These are phyloP conservation scores for Sycobia sp. DNA, from an alignment of 1,140 invertebrate genomes.

Conservation along the genomic window DNA sequence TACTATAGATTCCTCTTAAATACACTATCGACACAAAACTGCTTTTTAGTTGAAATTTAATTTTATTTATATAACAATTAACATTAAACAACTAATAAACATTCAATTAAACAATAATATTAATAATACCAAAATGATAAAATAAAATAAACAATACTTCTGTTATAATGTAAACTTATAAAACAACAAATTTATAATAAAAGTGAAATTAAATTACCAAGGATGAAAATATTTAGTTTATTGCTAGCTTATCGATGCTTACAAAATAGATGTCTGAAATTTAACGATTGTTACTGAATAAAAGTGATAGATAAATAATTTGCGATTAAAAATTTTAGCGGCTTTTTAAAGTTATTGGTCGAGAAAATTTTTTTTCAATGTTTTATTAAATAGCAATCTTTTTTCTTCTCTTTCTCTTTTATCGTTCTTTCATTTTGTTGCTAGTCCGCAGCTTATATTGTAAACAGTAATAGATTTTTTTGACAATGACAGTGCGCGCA, in stretches of 20 bases:
- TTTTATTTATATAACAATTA: slow-evolving; percentile 15
- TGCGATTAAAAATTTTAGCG: too few species aligned
- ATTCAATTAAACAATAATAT: neutral
- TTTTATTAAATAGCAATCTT: neutral
- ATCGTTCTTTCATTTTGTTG: slow-evolving; percentile 23
- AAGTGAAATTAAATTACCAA: too few species aligned
- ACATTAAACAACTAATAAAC: slow-evolving; percentile 4
- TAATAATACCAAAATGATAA: neutral
- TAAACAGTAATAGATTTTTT: slow-evolving; percentile 28
- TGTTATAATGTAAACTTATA: too few species aligned
- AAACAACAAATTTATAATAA: too few species aligned
- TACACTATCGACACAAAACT: slow-evolving; percentile 26
- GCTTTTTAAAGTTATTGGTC: neutral
- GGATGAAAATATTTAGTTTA: too few species aligned
- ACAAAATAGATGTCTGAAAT: too few species aligned
- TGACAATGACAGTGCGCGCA: slow-evolving; percentile 34
- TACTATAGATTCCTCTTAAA: slow-evolving; percentile 17
- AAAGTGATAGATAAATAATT: too few species aligned
- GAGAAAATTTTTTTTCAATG: neutral
- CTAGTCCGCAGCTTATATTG: slow-evolving; percentile 31
- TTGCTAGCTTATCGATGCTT: too few species aligned
- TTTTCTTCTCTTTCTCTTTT: neutral
- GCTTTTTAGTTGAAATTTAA: slow-evolving; percentile 29
- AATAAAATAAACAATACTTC: too few species aligned
- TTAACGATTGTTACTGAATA: too few species aligned